Evolutionary conservation across 2,113 vertebrate species (phyloP).

Genomic region (Atrichornis clamosus): DNA sequence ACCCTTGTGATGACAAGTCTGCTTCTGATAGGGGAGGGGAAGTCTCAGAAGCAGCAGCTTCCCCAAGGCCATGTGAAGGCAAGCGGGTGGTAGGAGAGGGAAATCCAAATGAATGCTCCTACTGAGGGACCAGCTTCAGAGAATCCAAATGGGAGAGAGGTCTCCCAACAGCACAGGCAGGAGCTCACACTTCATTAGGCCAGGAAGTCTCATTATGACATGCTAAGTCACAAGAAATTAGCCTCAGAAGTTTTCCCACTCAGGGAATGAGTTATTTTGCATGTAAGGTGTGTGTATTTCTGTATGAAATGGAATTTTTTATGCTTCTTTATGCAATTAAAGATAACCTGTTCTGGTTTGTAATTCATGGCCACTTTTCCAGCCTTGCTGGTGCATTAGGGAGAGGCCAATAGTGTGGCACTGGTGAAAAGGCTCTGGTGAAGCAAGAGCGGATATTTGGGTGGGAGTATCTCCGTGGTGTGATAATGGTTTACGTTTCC

Average conservation of each 20-base stretch:
- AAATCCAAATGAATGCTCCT: neutral
- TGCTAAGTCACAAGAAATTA: conserved; percentile 1
- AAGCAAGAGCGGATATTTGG: neutral
- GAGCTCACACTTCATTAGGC: neutral
- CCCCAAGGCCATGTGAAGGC: neutral
- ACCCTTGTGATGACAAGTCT: neutral
- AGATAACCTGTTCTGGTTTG: neutral
- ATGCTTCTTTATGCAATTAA: neutral
- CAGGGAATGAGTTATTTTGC: neutral
- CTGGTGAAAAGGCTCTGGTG: neutral
- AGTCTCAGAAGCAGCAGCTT: neutral
- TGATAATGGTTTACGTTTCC: neutral
- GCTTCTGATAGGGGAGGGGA: neutral
- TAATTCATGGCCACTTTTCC: neutral
- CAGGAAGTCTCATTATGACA: neutral
- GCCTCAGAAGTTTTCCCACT: neutral
- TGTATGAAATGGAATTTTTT: neutral
- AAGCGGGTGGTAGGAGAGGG: neutral
- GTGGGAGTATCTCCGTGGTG: neutral
- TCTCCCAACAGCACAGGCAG: neutral
- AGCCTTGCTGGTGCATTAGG: neutral
- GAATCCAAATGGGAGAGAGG: neutral
- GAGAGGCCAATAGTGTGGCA: neutral
- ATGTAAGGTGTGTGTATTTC: neutral
- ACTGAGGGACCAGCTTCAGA: neutral